phyloP scores from a whole-genome alignment of 2,888 invertebrate genomes.

The Clivina fossor region DNA sequence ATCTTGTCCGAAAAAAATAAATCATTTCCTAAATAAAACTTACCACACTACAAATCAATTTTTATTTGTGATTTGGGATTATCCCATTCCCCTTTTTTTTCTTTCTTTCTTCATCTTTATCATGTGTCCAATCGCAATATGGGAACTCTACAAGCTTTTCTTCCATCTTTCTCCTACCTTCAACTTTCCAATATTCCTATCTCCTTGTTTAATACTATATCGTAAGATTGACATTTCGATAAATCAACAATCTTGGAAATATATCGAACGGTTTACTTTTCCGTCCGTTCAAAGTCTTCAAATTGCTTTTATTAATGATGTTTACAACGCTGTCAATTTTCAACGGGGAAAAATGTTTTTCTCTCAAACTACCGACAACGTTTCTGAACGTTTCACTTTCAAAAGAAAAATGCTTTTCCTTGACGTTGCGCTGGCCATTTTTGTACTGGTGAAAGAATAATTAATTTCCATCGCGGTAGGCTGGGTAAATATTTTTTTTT shows the following conservation, averaged over 20 bases:
- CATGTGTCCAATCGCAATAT: conserved; percentile 23
- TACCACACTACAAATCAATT: conserved; percentile 25
- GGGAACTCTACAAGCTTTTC: not conserved
- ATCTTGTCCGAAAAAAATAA: conserved; percentile 7
- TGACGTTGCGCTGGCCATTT: too few relatives aligned
- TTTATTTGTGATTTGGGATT: conserved; percentile 21
- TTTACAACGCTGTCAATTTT: conserved; percentile 21
- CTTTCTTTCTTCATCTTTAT: conserved; percentile 10
- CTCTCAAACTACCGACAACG: too few relatives aligned
- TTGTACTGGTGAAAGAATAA: conserved; percentile 15
- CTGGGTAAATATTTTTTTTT: conserved; percentile 20
- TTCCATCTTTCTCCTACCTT: not conserved
- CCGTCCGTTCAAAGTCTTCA: conserved; percentile 9
- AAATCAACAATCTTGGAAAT: conserved; percentile 29
- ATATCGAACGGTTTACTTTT: conserved; percentile 24
- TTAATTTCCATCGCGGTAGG: conserved; percentile 12
- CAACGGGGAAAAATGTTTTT: too few relatives aligned
- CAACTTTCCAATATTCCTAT: conserved; percentile 13
- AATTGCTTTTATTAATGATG: conserved; percentile 30
- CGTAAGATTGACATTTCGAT: conserved; percentile 27
- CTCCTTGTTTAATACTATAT: conserved; percentile 10
- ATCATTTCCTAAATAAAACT: conserved; percentile 18
- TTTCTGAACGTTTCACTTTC: too few relatives aligned
- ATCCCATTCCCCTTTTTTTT: not conserved
- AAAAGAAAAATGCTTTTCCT: too few relatives aligned